These are phyloP conservation scores for Drosophila austrosaltans DNA, from an alignment of 2,888 invertebrate genomes.

Conservation along the genomic window DNA sequence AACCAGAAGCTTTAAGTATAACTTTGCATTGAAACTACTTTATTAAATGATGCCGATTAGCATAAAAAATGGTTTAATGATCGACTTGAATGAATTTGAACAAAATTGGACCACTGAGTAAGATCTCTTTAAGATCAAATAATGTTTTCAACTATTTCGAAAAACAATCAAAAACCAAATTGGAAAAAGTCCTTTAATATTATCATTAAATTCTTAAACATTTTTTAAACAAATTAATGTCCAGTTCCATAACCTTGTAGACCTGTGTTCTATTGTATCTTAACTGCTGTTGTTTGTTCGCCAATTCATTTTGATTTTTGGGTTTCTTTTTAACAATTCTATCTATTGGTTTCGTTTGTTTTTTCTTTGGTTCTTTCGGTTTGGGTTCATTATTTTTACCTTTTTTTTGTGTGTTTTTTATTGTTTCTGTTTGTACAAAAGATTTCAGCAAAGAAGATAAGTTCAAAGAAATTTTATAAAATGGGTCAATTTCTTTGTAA, in stretches of 20 bases:
- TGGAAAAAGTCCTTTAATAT: too few relatives aligned
- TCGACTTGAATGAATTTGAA: too few relatives aligned
- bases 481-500: constrained; percentile 44
- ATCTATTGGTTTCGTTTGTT: constrained; percentile 43
- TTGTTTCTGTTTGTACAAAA: constrained; percentile 66
- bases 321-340: constrained; percentile 1
- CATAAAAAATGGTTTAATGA: too few relatives aligned
- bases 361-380: constrained; percentile 6
- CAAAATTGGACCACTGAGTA: too few relatives aligned
- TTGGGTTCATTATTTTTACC: constrained; percentile 17
- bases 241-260: constrained; percentile 45
- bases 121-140: too few relatives aligned
- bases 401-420: constrained; percentile 3
- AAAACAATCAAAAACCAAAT: too few relatives aligned
- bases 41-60: too few relatives aligned
- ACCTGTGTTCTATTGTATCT: constrained; percentile 41
- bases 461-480: constrained; percentile 35
- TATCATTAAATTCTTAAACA: too few relatives aligned
- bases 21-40: too few relatives aligned
- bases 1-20: too few relatives aligned
- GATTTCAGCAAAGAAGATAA: constrained; percentile 57
- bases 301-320: constrained; percentile 29
- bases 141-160: too few relatives aligned
- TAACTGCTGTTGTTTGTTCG: constrained; percentile 27
- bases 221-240: constrained; percentile 15